Evolutionary conservation across 2,888 invertebrate genomes (phyloP), one percentile per base, ranked within the genome.

Genomic region (Drosophila testacea): DNA sequence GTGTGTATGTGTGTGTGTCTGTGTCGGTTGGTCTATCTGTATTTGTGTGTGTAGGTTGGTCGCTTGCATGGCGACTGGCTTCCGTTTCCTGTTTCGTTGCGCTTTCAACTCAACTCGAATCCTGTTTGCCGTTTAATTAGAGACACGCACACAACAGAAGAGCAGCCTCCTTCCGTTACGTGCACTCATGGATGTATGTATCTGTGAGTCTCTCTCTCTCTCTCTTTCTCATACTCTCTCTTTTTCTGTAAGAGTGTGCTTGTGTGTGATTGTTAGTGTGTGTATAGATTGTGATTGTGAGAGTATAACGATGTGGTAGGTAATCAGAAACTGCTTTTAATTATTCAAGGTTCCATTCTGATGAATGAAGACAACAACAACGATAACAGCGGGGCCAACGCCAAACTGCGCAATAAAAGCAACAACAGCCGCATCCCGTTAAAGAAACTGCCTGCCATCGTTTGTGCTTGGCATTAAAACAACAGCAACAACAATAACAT

Each of bases 331-430:
- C 91, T 89, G 88, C 84, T 90, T 84, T 91, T 92, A 91, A 91
- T 91, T 92, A 91, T 91, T 91, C 91, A 92, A 91, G 91, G 91
- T 91, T 91, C 91, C 89, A 90, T 89, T 90, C 89, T 91, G 91
- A 91, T 91, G 91, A 91, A 92, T 92, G 90, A 83, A 86, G 84
- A 88, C 89, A 89, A 86, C 88, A 87, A 71, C 81, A 78, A 57
- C 65, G 65, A 57, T 60, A 69, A 60, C 65, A 69, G 55, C 72
- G 68, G 42, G 22, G 22, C 22, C 73, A 83, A 64, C 75, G 75
- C 71, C 81, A 81, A 81, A 84, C 85, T 65, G 81, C 69, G 77
- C 76, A 70, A 79, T 75, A 79, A 62, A 72, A 77, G 61, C 59
- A 70, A 79, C 79, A 79, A 62, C 72, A 66, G 54, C 51, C 46